Conservation (phyloP, 2,797 vertebrate species). For the Xerus rutilus region DNA sequence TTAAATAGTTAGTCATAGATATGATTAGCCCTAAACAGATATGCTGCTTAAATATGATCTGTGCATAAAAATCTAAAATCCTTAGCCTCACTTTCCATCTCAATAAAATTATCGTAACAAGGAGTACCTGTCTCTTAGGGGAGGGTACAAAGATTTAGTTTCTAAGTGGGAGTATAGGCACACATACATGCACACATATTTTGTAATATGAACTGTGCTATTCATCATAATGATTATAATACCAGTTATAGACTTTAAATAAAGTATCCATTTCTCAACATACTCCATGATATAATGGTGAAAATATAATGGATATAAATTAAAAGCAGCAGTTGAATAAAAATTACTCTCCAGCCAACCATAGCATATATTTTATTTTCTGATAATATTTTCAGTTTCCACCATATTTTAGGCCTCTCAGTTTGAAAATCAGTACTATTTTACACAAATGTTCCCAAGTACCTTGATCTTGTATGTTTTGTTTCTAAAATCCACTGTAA, state of each 20-base stretch:
- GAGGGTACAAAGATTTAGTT: not conserved
- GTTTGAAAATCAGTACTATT: slow-evolving; percentile 58
- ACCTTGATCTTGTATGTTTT: slow-evolving; percentile 10
- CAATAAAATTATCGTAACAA: not conserved
- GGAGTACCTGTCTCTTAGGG: not conserved
- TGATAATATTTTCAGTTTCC: slow-evolving; percentile 59
- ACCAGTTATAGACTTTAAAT: slow-evolving; percentile 25
- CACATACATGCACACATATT: not conserved
- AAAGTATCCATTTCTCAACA: not conserved
- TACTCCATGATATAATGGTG: not conserved
- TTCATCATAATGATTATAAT: slow-evolving; percentile 52
- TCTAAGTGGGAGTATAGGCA: not conserved
- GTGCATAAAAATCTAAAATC: not conserved
- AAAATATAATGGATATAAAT: slow-evolving; percentile 49
- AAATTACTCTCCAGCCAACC: slow-evolving; percentile 12
- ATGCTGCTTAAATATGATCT: not conserved
- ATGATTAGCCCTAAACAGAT: slow-evolving; percentile 20
- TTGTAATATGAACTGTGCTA: slow-evolving; percentile 29
- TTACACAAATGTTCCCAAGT: not conserved
- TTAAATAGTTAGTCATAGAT: slow-evolving; percentile 18
- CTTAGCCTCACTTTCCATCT: not conserved
- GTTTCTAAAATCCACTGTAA: slow-evolving; percentile 42
- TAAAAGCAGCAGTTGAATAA: slow-evolving; percentile 4
- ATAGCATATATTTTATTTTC: slow-evolving; percentile 40
- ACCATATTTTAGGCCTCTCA: slow-evolving; percentile 47